Evolutionary conservation across 2,888 invertebrate species (phyloP).

Genomic region (Cremastinae sp.): DNA sequence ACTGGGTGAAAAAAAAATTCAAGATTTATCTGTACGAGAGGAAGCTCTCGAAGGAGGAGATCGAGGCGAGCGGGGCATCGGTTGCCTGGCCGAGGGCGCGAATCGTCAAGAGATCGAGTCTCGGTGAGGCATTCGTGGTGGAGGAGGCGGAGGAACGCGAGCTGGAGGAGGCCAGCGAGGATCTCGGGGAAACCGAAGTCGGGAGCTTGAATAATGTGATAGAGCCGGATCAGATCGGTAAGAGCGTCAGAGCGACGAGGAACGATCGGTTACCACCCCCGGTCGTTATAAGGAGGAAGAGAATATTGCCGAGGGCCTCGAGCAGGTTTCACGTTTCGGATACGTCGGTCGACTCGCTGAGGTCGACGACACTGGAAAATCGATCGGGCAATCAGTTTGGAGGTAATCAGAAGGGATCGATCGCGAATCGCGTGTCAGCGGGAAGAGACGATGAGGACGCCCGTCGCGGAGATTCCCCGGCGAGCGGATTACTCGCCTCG

Average conservation of each 20-base stretch:
- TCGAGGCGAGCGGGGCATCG: constrained; percentile 26
- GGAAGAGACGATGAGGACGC: constrained; percentile 10
- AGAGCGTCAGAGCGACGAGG: constrained; percentile 30
- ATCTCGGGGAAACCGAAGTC: constrained; percentile 61
- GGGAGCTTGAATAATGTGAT: constrained; percentile 70
- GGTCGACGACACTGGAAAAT: constrained; percentile 43
- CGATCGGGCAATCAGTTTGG: constrained; percentile 14
- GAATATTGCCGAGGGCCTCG: constrained; percentile 64
- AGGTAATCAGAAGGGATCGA: constrained; percentile 5
- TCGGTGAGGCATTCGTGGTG: constrained; percentile 54
- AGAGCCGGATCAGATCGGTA: constrained; percentile 18
- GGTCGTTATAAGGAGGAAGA: constrained; percentile 75
- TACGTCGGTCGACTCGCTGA: constrained; percentile 62
- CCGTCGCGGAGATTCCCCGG: neutral
- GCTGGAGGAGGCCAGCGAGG: constrained; percentile 57
- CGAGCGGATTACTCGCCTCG: constrained; percentile 44
- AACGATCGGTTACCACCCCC: constrained; percentile 72
- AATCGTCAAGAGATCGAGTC: constrained; percentile 26
- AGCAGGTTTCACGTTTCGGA: constrained; percentile 65
- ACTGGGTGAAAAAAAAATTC: constrained; percentile 58
- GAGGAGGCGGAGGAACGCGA: constrained; percentile 57
- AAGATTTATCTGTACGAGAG: constrained; percentile 76
- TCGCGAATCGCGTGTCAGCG: neutral
- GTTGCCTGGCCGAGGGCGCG: constrained; percentile 27
- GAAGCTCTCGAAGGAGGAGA: constrained; percentile 69